These are phyloP conservation scores for Antechinus flavipes DNA, from an alignment of 2,113 vertebrate species.

Conservation along the genomic window DNA sequence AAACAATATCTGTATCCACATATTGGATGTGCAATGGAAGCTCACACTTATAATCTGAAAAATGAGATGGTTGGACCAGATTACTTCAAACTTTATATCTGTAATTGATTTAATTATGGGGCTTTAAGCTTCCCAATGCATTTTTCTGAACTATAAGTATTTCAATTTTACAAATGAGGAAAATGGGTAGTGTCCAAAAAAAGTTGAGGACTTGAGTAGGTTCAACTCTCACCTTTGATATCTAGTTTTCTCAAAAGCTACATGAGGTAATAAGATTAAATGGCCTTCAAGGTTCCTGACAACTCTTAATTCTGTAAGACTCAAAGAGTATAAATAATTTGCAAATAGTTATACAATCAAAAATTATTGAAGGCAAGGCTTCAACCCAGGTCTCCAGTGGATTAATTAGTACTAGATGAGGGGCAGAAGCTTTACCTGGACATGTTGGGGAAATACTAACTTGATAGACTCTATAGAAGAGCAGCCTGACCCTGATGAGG, in stretches of 20 bases:
- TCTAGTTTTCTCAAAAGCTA: background rate
- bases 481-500: background rate
- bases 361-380: background rate
- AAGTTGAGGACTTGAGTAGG: background rate
- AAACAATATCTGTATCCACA: background rate
- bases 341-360: background rate
- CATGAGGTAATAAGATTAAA: background rate
- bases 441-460: background rate
- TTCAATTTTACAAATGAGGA: background rate
- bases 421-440: background rate
- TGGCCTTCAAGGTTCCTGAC: background rate
- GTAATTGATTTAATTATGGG: background rate
- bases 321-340: background rate
- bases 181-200: background rate
- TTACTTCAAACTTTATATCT: background rate
- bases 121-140: background rate
- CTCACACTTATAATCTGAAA: background rate
- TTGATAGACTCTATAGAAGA: background rate
- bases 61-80: background rate
- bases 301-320: background rate
- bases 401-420: background rate
- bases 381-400: background rate
- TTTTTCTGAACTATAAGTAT: background rate
- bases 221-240: background rate
- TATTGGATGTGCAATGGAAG: background rate